phyloP scores from a whole-genome alignment of 2,888 invertebrate species.

The Drosophila algonquin region DNA sequence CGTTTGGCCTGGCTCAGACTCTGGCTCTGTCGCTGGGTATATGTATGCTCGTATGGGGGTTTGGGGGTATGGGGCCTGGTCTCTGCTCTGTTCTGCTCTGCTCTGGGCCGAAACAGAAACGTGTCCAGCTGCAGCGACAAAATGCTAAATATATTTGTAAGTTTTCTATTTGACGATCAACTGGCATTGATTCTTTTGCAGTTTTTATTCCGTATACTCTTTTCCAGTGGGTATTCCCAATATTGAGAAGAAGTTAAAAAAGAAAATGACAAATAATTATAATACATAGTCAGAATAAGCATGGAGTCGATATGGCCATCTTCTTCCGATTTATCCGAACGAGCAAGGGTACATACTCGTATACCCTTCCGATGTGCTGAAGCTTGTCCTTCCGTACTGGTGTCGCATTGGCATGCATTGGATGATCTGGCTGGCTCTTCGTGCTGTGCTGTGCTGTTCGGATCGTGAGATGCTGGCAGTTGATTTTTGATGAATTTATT shows the following conservation, averaged over 20 bases:
- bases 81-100: background rate
- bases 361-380: background rate
- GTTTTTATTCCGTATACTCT: background rate
- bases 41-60: too few relatives aligned
- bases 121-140: constrained; percentile 65
- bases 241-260: too few relatives aligned
- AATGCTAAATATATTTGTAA: constrained; percentile 77
- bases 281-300: background rate
- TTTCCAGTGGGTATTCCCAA: background rate
- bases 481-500: constrained; percentile 78
- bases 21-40: too few relatives aligned
- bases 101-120: constrained; percentile 28
- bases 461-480: constrained; percentile 69
- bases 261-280: too few relatives aligned
- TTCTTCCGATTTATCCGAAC: background rate
- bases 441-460: background rate
- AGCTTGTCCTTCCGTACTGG: constrained; percentile 10
- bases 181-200: constrained; percentile 68
- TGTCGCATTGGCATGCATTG: constrained; percentile 7
- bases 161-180: constrained; percentile 76
- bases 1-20: background rate
- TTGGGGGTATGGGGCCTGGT: constrained; percentile 1
- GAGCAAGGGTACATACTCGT: background rate
- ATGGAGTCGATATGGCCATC: background rate
- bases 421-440: background rate